These are phyloP conservation scores for Spialia ferax DNA, from an alignment of 2,888 invertebrate species.

Conservation along the genomic window DNA sequence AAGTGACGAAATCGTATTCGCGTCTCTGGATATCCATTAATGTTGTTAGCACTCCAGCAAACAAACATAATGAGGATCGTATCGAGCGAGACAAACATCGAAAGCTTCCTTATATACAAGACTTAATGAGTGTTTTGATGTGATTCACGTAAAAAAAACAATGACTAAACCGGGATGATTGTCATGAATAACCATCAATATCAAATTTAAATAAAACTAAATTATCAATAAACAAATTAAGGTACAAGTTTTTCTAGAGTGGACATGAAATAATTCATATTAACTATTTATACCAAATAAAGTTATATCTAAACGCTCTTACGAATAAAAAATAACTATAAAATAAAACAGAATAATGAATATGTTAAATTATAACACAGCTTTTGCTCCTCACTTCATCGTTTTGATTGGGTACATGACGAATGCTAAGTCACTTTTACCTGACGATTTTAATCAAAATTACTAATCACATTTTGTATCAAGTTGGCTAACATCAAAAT, in stretches of 20 bases:
- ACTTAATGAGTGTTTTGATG: constrained; percentile 52
- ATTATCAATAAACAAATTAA: constrained; percentile 81
- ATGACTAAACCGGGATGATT: constrained; percentile 65
- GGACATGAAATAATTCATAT: constrained; percentile 72
- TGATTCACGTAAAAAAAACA: constrained; percentile 53
- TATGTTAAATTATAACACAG: constrained; percentile 86
- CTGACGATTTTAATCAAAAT: constrained; percentile 27
- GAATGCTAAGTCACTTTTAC: constrained; percentile 68
- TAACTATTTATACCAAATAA: constrained; percentile 83
- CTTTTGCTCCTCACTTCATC: constrained; percentile 77
- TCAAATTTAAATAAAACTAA: constrained; percentile 77
- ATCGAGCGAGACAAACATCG: constrained; percentile 70
- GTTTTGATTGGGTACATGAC: constrained; percentile 71
- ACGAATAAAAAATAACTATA: constrained; percentile 84
- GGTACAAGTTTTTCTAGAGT: constrained; percentile 80
- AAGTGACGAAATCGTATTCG: constrained; percentile 52
- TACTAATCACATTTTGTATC: constrained; percentile 41
- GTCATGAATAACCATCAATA: constrained; percentile 83
- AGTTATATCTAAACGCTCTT: constrained; percentile 84
- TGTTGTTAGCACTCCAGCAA: constrained; percentile 76
- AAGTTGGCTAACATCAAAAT: constrained; percentile 53
- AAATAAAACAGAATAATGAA: constrained; percentile 86
- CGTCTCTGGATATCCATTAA: constrained; percentile 64
- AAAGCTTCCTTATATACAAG: constrained; percentile 69
- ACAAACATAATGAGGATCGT: constrained; percentile 77